Conservation (phyloP, 1,140 invertebrate genomes). For the Theocolax elegans region DNA sequence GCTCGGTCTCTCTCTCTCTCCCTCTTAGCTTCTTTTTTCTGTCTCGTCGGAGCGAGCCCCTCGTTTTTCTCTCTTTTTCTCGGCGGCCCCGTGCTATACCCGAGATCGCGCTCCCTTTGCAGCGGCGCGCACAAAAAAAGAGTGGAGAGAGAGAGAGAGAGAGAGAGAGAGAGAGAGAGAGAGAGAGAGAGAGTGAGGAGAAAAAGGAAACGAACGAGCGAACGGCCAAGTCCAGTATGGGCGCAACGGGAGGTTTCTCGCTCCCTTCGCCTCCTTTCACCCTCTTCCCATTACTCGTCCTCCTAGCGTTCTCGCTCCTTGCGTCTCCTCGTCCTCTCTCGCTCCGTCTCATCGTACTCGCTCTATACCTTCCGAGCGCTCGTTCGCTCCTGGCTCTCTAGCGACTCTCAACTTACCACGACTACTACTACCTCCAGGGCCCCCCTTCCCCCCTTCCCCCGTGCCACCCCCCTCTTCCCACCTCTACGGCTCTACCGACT, state of each 20-base stretch:
- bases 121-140: neutral
- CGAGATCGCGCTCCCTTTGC: neutral
- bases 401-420: constrained; percentile 55
- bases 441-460: neutral
- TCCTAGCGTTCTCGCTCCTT: too few species aligned
- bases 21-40: constrained; percentile 47
- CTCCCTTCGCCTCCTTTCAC: constrained; percentile 43
- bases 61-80: constrained; percentile 29
- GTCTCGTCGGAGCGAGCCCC: constrained; percentile 31
- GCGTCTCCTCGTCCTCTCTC: too few species aligned
- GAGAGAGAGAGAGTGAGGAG: constrained; percentile 12
- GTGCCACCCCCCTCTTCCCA: neutral
- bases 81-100: neutral
- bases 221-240: constrained; percentile 34
- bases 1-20: constrained; percentile 48
- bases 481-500: neutral
- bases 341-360: constrained; percentile 42
- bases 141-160: neutral
- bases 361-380: constrained; percentile 1
- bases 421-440: constrained; percentile 7
- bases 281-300: constrained; percentile 10
- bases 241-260: constrained; percentile 60
- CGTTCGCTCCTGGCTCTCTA: constrained; percentile 47
- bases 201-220: constrained; percentile 16
- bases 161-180: neutral